A percentile compares a stretch with the other conserved stretches of the same genome.
These are phyloP conservation scores for Limnephilus marmoratus DNA, from an alignment of 2,888 invertebrate genomes.

Conservation along the genomic window DNA sequence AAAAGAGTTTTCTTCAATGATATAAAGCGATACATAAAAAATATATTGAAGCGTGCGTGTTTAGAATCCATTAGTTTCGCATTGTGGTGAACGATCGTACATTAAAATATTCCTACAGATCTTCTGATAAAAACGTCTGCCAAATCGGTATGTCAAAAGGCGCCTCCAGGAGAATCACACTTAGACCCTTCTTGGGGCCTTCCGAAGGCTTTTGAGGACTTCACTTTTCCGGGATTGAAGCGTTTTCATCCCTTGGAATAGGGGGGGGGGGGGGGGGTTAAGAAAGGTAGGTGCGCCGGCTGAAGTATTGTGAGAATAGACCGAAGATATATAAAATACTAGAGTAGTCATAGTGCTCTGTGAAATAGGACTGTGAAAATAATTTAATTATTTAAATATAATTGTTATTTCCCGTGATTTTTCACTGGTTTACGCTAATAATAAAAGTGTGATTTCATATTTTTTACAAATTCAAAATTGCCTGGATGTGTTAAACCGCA, in stretches of 20 bases:
- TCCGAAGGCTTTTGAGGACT: slow-evolving; percentile 31
- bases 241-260: neutral
- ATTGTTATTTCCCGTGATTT: no score
- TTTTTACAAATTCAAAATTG: no score
- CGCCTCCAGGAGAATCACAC: neutral
- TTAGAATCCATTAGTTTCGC: neutral
- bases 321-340: neutral
- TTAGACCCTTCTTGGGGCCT: neutral
- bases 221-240: slow-evolving; percentile 27
- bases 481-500: no score
- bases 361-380: no score
- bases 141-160: slow-evolving; percentile 34
- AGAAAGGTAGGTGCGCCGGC: neutral
- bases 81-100: neutral
- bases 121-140: neutral
- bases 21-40: neutral
- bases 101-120: slow-evolving; percentile 21
- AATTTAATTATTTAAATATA: no score
- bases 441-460: no score
- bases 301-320: neutral
- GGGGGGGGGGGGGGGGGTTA: neutral
- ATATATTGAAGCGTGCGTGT: neutral
- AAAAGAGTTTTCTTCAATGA: neutral
- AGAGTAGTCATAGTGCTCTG: neutral
- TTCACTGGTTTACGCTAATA: no score